These are phyloP conservation scores for Saccostrea echinata DNA, from an alignment of 1,140 invertebrate genomes.

Conservation along the genomic window DNA sequence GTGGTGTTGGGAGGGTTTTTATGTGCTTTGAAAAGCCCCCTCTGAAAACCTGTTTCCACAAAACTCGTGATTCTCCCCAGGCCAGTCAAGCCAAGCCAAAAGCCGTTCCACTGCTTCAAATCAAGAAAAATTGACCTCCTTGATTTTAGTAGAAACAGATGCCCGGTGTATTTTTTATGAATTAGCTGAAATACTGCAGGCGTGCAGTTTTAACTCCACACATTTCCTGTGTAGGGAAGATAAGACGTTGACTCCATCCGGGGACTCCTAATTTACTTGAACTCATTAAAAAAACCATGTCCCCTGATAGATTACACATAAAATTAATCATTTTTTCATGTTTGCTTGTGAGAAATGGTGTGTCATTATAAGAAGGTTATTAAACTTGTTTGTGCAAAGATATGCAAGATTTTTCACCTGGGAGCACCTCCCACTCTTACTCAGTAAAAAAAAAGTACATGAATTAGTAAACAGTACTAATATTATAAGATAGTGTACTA, in stretches of 20 bases:
- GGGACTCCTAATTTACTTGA: no score
- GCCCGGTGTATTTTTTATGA: constrained; percentile 33
- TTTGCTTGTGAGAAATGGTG: background rate
- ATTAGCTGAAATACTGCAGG: constrained; percentile 29
- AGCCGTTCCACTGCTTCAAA: constrained; percentile 6
- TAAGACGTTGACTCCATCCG: background rate
- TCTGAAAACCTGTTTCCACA: constrained; percentile 1
- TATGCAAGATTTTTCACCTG: background rate
- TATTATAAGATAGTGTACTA: background rate
- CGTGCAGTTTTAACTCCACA: constrained; percentile 28
- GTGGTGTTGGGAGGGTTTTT: background rate
- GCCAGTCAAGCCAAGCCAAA: background rate
- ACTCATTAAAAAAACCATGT: no score
- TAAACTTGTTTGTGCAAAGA: no score
- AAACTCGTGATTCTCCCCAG: constrained; percentile 10
- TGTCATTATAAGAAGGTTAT: no score
- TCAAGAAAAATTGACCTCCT: constrained; percentile 31
- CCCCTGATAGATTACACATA: background rate
- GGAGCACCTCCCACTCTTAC: background rate
- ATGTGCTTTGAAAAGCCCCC: background rate
- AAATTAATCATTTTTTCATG: background rate
- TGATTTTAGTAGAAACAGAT: constrained; percentile 31
- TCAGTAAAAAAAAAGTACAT: background rate
- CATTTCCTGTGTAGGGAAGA: constrained; percentile 21
- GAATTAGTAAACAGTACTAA: background rate